These are phyloP conservation scores for Achlya flavicornis DNA, from an alignment of 2,888 invertebrate genomes.

Conservation along the genomic window DNA sequence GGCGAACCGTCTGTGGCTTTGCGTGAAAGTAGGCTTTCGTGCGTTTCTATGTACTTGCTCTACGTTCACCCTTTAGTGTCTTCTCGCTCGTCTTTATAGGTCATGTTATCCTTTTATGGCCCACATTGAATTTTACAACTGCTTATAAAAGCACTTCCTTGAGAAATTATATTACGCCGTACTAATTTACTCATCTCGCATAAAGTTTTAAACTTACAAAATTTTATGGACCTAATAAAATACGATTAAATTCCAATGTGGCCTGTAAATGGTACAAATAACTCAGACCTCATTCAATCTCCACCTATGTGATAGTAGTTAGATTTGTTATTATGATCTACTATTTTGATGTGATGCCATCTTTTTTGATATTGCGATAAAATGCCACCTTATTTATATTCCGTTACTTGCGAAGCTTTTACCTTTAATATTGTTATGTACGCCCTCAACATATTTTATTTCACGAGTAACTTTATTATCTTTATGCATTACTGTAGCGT, in stretches of 20 bases:
- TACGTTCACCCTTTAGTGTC: conserved; percentile 43
- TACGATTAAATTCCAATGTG: conserved; percentile 9
- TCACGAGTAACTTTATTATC: conserved; percentile 12
- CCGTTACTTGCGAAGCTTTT: conserved; percentile 31
- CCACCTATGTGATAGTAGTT: conserved; percentile 11
- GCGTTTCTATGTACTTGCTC: conserved; percentile 42
- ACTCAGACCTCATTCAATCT: neutral
- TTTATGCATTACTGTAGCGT: conserved; percentile 25
- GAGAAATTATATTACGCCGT: neutral
- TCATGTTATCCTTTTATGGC: conserved; percentile 56
- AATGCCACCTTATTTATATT: conserved; percentile 25
- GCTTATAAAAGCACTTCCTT: conserved; percentile 18
- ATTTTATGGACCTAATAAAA: conserved; percentile 3
- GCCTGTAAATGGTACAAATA: neutral
- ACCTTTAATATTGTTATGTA: conserved; percentile 37
- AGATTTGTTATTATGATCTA: conserved; percentile 13
- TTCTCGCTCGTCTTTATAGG: conserved; percentile 48
- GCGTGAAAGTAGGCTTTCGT: conserved; percentile 54
- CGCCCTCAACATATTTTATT: conserved; percentile 19
- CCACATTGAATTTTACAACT: conserved; percentile 51
- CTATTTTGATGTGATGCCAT: conserved; percentile 43
- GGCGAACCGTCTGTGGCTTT: conserved; percentile 45
- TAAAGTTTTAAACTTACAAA: neutral
- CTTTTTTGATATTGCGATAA: conserved; percentile 31
- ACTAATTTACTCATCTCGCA: conserved; percentile 6